Evolutionary conservation across 2,113 vertebrate genomes (phyloP).

Genomic region (Trichomycterus rosablanca): DNA sequence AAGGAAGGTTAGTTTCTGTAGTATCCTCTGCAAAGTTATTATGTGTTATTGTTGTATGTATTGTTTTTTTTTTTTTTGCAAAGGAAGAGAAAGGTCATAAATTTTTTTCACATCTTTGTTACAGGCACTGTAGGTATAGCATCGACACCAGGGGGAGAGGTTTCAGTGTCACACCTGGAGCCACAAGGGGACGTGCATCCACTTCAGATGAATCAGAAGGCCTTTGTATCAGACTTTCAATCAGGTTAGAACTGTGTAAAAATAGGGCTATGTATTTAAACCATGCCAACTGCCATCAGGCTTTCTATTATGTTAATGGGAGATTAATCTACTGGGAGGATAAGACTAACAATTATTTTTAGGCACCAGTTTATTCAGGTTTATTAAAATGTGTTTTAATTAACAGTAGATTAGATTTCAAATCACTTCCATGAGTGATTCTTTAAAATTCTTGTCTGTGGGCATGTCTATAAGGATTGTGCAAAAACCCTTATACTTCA

Average conservation of each 20-base stretch:
- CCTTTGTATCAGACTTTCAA: constrained; percentile 49
- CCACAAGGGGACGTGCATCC: constrained; percentile 53
- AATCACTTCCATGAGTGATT: no score
- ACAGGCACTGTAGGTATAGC: constrained; percentile 47
- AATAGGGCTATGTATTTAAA: background rate
- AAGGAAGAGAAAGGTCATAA: constrained; percentile 4
- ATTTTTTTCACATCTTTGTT: constrained; percentile 33
- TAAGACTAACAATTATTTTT: no score
- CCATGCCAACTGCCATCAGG: no score
- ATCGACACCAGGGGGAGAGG: constrained; percentile 50
- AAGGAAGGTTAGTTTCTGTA: background rate
- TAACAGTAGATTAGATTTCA: no score
- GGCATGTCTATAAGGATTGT: no score
- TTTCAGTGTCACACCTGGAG: constrained; percentile 43
- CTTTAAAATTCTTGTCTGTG: no score
- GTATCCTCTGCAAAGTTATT: background rate
- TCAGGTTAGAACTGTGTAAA: constrained; percentile 50
- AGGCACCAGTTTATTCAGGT: no score
- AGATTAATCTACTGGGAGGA: no score
- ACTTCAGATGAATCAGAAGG: constrained; percentile 50
- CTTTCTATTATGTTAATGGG: no score
- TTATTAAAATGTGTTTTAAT: no score
- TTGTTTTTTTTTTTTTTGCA: background rate
- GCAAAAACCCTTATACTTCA: no score
- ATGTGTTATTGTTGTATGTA: no score